A percentile compares a stretch with the other conserved stretches of the same genome.
Evolutionary conservation across 2,888 invertebrate genomes (phyloP).

Genomic region (Scrobipalpa costella): DNA sequence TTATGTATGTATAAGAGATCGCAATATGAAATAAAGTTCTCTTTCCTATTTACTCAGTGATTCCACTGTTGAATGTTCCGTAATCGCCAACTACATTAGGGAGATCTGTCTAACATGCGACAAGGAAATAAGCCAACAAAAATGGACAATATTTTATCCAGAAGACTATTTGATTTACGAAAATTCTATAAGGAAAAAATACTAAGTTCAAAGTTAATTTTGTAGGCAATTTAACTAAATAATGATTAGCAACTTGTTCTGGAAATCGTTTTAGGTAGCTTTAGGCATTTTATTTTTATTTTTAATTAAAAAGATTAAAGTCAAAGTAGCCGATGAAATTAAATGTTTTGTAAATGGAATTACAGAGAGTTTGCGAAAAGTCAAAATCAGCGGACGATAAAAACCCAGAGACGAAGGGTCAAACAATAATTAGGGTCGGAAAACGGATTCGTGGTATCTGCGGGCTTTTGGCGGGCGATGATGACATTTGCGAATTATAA

Average conservation of each 20-base stretch:
- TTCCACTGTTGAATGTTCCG: background rate
- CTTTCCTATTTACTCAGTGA: background rate
- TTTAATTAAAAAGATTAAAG: background rate
- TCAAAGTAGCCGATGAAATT: background rate
- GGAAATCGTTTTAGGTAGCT: no score
- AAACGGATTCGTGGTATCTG: background rate
- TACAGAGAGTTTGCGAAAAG: background rate
- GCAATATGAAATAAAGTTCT: no score
- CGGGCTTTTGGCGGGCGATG: background rate
- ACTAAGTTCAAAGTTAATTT: no score
- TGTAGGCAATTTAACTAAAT: no score
- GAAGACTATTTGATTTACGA: background rate
- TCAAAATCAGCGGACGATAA: conserved; percentile 6
- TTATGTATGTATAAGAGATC: no score
- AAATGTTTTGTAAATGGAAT: background rate
- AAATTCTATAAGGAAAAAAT: no score
- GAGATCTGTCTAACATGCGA: conserved; percentile 24
- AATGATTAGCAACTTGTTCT: no score
- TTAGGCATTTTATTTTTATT: background rate
- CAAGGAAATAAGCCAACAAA: conserved; percentile 20
- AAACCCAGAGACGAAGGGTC: conserved; percentile 2
- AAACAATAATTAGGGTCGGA: conserved; percentile 9
- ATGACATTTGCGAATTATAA: background rate
- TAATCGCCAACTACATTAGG: conserved; percentile 28
- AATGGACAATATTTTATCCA: conserved; percentile 3